Evolutionary conservation across 2,888 invertebrate genomes (phyloP).

Genomic region (Heliconius ethilla): DNA sequence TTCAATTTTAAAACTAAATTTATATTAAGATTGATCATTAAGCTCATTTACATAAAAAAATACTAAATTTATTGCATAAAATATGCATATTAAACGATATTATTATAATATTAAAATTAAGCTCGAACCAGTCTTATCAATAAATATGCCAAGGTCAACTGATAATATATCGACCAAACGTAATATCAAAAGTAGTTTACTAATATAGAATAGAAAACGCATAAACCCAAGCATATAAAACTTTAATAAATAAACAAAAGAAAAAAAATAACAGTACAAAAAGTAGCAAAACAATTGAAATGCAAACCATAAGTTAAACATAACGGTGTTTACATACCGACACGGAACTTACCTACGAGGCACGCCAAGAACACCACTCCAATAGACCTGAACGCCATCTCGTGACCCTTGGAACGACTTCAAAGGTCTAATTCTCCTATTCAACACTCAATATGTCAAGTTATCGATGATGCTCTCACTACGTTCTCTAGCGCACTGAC

Average conservation of each 20-base stretch:
- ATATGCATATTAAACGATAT: constrained; percentile 18
- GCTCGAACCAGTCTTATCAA: constrained; percentile 13
- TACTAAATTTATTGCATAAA: constrained; percentile 7
- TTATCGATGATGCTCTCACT: constrained; percentile 68
- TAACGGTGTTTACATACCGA: constrained; percentile 37
- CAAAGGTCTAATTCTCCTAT: constrained; percentile 46
- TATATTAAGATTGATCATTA: background rate
- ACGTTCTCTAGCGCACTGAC: constrained; percentile 74
- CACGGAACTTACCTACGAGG: constrained; percentile 68
- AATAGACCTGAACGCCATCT: constrained; percentile 71
- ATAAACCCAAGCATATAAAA: background rate
- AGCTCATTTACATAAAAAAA: background rate
- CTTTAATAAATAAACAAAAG: background rate
- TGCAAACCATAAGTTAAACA: constrained; percentile 28
- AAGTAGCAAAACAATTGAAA: constrained; percentile 32
- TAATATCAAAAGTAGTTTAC: background rate
- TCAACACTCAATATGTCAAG: constrained; percentile 65
- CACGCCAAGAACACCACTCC: constrained; percentile 66
- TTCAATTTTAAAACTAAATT: background rate
- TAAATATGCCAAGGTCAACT: constrained; percentile 29
- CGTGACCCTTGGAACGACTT: constrained; percentile 58
- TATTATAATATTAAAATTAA: constrained; percentile 10
- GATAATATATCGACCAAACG: constrained; percentile 3
- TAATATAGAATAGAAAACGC: background rate
- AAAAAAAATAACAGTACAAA: background rate